phyloP scores from a whole-genome alignment of 2,797 vertebrate species.

The Hephaestus fuliginosus region DNA sequence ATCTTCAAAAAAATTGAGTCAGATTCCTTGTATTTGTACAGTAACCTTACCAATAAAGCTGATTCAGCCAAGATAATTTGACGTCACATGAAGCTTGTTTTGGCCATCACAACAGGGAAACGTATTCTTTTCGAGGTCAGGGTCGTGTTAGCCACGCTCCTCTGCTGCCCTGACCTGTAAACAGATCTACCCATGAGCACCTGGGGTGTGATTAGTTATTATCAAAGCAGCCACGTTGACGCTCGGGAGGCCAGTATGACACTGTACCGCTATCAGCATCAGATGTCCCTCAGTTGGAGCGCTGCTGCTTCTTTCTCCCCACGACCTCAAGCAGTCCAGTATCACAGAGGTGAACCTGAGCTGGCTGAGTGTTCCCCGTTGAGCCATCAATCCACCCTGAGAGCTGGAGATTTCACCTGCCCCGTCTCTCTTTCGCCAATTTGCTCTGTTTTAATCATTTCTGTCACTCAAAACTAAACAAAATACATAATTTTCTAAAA shows the following conservation, averaged over 20 bases:
- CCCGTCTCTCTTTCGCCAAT: conserved; percentile 51
- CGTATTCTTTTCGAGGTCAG: conserved; percentile 51
- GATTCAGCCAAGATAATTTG: neutral
- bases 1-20: neutral
- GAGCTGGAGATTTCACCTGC: conserved; percentile 32
- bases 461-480: conserved; percentile 39
- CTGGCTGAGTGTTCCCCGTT: conserved; percentile 48
- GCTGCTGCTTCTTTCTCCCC: neutral
- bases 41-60: too few relatives aligned
- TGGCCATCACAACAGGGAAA: conserved; percentile 52
- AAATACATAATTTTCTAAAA: neutral
- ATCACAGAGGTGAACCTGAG: conserved; percentile 58
- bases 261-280: conserved; percentile 27
- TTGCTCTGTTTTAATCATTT: conserved; percentile 66
- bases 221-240: conserved; percentile 26
- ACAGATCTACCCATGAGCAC: conserved; percentile 36
- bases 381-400: conserved; percentile 69
- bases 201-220: conserved; percentile 36
- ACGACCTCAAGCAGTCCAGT: conserved; percentile 21
- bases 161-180: conserved; percentile 39
- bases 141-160: conserved; percentile 48
- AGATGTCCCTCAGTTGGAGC: neutral
- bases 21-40: too few relatives aligned
- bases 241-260: conserved; percentile 2
- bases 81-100: conserved; percentile 55